Evolutionary conservation across 2,113 vertebrate genomes (phyloP).

Genomic region (Corythaeola cristata): DNA sequence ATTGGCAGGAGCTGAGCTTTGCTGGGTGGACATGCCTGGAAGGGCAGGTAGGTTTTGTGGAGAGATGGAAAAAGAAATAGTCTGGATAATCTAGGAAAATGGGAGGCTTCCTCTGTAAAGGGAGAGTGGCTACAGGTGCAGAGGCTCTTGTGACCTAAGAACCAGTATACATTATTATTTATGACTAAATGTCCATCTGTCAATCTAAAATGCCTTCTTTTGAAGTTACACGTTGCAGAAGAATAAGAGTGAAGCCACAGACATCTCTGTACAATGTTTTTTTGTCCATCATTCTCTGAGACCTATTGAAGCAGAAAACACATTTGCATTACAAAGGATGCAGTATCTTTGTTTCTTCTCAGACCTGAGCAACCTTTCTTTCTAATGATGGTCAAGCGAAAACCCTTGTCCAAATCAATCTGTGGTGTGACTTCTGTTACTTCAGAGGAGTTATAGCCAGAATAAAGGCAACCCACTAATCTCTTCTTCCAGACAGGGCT

Average conservation of each 20-base stretch:
- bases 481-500: neutral
- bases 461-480: neutral
- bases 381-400: constrained; percentile 25
- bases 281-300: constrained; percentile 27
- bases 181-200: constrained; percentile 55
- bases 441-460: constrained; percentile 8
- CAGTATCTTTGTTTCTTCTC: constrained; percentile 43
- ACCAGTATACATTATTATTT: constrained; percentile 6
- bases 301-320: constrained; percentile 49
- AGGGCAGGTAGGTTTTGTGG: neutral
- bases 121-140: constrained; percentile 14
- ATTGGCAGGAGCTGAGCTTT: neutral
- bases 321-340: constrained; percentile 60
- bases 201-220: constrained; percentile 58
- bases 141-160: neutral
- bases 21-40: neutral
- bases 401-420: neutral
- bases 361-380: constrained; percentile 32
- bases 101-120: neutral
- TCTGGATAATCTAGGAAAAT: neutral
- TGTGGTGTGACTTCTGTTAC: neutral
- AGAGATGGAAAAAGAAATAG: neutral
- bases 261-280: constrained; percentile 43
- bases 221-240: constrained; percentile 24
- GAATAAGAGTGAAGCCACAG: constrained; percentile 1